Base-by-base conservation (phyloP, 2,888 invertebrate genomes). In the Prenolepis imparis region DNA sequence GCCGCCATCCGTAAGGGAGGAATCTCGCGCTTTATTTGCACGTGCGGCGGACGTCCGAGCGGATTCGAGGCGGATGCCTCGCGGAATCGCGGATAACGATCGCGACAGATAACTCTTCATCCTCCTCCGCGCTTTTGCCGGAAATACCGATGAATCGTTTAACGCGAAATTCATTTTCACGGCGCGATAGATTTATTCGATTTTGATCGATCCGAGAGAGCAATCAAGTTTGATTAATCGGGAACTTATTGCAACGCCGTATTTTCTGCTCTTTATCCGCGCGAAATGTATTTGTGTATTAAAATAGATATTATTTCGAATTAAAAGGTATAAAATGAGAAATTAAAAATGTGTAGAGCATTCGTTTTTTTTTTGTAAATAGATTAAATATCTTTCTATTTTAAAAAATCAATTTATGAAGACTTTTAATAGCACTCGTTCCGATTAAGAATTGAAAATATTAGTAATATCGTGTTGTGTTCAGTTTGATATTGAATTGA, bases 11-110 rank as follows among this genome's bases (percentile, higher is more conserved):
- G 84, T 82, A 83, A 86, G 84, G 86, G 63, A 81, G 70, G 72
- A 85, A 84, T 89, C 81, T 87, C 63, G 85, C 68, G 75, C 48
- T 84, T 83, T 36, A 28, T 28, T 28, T 77, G 63, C 82, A 83
- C 84, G 77, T 84, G 80, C 61, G 59, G 28, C 59, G 12, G 39
- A 8, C 67, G 3, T 67, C 57, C 12, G 67, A 24, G n/a, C 18
- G 36, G 24, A 24, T 41, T n/a, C 64, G 72, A 11, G 24, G 5
- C 39, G 24, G 36, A 52, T n/a, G n/a, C n/a, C n/a, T n/a, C n/a
- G n/a, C n/a, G n/a, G n/a, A n/a, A n/a, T 24, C 44, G 24, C 15
- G 36, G 15, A 36, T 66, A 12, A 55, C 36, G 36, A 21, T 36
- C n/a, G 78, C 68, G 44, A 66, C 39, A 18, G 39, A 39, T 24